Evolutionary conservation across 92 coral and sea anemone species (phyloP).

Genomic region (Porites cylindrica): DNA sequence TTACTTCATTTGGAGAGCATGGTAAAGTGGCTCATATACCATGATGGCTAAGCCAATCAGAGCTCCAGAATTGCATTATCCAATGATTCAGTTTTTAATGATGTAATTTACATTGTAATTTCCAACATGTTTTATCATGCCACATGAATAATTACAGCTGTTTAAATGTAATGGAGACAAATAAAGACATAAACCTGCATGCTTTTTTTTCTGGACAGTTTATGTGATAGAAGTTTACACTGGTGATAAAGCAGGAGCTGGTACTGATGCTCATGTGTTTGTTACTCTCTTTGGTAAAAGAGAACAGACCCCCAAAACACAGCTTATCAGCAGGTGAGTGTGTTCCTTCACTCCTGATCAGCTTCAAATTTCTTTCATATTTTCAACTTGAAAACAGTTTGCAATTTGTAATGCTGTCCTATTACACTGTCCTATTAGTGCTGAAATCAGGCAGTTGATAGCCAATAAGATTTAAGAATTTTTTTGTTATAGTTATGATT

Average conservation of each 20-base stretch:
- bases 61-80: no score
- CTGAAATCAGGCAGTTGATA: no score
- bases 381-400: neutral
- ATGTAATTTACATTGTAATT: no score
- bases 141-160: no score
- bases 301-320: constrained; percentile 95
- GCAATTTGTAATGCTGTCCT: neutral
- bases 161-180: neutral
- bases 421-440: no score
- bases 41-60: no score
- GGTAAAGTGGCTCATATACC: no score
- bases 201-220: constrained; percentile 52
- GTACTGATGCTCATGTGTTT: constrained; percentile 98
- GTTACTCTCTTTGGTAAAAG: constrained; percentile 89
- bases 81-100: no score
- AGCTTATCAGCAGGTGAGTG: constrained; percentile 87
- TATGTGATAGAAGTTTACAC: constrained; percentile 96
- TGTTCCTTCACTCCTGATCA: neutral
- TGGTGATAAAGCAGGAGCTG: constrained; percentile 96
- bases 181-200: neutral
- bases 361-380: neutral
- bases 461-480: no score
- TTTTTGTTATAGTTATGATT: no score
- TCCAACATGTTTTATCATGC: no score
- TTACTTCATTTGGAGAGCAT: no score